phyloP scores from a whole-genome alignment of 2,113 vertebrate species.

The Rhinolophus ferrumequinum region DNA sequence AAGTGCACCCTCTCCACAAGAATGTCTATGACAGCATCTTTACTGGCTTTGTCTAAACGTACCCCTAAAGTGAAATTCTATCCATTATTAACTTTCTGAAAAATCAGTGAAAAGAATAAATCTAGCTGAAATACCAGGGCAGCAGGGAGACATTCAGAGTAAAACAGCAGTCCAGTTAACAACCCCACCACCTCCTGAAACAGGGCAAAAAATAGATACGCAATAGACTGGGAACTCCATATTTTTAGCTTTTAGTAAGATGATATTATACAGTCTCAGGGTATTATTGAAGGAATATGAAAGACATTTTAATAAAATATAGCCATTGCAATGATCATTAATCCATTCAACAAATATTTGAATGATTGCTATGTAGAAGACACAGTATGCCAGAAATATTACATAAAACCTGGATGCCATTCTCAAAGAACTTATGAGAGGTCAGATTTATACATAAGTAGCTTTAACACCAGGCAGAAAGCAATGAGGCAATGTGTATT shows the following conservation, averaged over 20 bases:
- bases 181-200: neutral
- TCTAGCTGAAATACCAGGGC: neutral
- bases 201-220: neutral
- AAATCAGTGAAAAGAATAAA: slow-evolving; percentile 1
- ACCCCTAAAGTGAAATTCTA: neutral
- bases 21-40: neutral
- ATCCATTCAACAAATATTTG: slow-evolving; percentile 45
- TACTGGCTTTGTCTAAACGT: neutral
- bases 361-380: slow-evolving; percentile 28
- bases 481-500: neutral
- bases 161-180: neutral
- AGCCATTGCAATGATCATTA: neutral
- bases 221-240: neutral
- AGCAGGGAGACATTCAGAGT: neutral
- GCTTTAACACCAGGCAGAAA: neutral
- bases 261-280: neutral
- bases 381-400: neutral
- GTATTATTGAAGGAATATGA: neutral
- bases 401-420: neutral
- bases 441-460: neutral
- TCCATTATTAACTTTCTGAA: neutral
- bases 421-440: neutral
- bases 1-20: neutral
- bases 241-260: neutral
- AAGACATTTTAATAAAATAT: neutral